Evolutionary conservation across 2,113 vertebrate species (phyloP), one percentile per base, ranked within the genome.

Genomic region (Nothobranchius furzeri): DNA sequence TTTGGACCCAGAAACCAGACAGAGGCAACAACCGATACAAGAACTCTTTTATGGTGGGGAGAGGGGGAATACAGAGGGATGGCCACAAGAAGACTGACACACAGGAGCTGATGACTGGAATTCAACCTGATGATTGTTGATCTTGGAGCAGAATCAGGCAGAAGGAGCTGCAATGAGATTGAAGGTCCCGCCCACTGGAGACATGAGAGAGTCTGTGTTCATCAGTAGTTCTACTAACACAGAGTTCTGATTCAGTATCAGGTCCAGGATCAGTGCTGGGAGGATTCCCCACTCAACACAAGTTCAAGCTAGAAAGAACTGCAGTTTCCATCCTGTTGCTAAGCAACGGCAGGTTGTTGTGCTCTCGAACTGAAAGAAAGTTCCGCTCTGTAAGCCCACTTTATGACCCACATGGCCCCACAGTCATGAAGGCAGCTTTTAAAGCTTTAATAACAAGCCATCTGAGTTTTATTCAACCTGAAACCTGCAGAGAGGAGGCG

Each of bases 321-420:
- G 10, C 9, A 4, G 43, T 45, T 11, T 45, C 43, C 43, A 45
- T 64, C 36, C 43, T 17, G 35, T 0, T 40, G n/a, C 12, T 47
- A 49, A 49, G 47, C 15, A 49, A 15, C 5, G 20, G 20, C 20
- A 12, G 20, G 12, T 13, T 58, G 47, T 68, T 53, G 24, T 54
- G 20, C 9, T 54, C 30, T 30, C 30, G 20, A 60, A 30, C 35
- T 2, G 49, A 42, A 9, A 51, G 37, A 52, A 45, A 40, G 60
- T 57, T 73, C 48, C 53, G 70, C 55, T 68, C 56, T 4, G 64
- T 69, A 65, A 79, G 76, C 35, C 14, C 0, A 25, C 20, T 81
- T 76, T 65, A 69, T 3, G 10, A 57, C 35, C 64, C 74, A 65
- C 51, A 76, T 51, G 12, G 30, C 12, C 8, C 2, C 12, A 6